Base-by-base conservation (phyloP, 1,140 invertebrate species). In the Philopotamus ludificatus region DNA sequence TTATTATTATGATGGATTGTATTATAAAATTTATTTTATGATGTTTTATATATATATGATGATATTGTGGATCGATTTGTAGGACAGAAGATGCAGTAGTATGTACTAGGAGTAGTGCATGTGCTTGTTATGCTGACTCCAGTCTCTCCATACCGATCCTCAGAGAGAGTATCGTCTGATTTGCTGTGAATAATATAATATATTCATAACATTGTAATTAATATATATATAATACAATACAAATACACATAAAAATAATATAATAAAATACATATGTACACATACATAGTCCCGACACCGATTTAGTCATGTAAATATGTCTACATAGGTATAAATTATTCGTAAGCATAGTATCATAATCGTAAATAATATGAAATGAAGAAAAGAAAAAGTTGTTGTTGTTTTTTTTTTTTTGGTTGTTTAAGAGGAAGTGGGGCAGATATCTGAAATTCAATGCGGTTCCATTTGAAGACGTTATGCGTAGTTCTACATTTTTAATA, bases 101-200 rank as follows among this genome's bases (percentile, higher is more conserved):
- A n/a, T 66, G 77, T 79, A 76, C 88, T 90, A 65, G 85, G 86
- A 79, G 88, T 84, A 73, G 81, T 75, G 78, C 88, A 90, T 75
- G 80, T 78, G 64, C 82, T 82, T 68, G 79, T 78, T 72, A 86
- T 78, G 80, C 88, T 90, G 73, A 83, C 83, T 73, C 85, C 78
- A 75, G 79, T 79, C 71, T 84, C 81, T 72, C 80, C 82, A 79
- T 88, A 90, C 71, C 89, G 85, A 72, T 81, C 76, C 89, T 81
- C 74, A 77, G 77, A 71, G 80, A 81, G 82, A 84, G 86, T 45
- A 25, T 62, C 55, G 18, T 67, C 65, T 62, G 41, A 28, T 25
- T 34, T 63, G 76, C 79, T 83, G 81, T 77, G 79, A 74, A 79
- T n/a, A n/a, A n/a, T 78, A 77, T 65, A 80, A 80, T 76, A 81